phyloP scores from a whole-genome alignment of 2,888 invertebrate genomes.

The Apotomis capreana region DNA sequence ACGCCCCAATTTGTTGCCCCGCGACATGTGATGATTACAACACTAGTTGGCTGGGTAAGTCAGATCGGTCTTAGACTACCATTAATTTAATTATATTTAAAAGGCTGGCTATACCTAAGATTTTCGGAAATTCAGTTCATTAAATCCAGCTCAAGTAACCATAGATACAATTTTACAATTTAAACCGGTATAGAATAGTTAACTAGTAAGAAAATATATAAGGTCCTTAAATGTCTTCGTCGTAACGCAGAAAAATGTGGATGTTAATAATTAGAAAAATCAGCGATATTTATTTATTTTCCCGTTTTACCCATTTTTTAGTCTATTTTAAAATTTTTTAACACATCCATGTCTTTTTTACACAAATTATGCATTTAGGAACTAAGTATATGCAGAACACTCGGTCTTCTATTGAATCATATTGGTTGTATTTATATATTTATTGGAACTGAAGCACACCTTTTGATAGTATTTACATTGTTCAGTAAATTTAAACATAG shows the following conservation, averaged over 20 bases:
- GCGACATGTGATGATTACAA: neutral
- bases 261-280: constrained; percentile 5
- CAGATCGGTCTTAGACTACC: neutral
- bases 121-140: constrained; percentile 19
- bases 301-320: neutral
- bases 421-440: constrained; percentile 7
- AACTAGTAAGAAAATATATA: neutral
- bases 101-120: constrained; percentile 30
- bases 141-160: constrained; percentile 23
- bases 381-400: neutral
- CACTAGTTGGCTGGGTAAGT: neutral
- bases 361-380: neutral
- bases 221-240: constrained; percentile 17
- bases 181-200: constrained; percentile 10
- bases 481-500: constrained; percentile 1
- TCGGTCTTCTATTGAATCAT: neutral
- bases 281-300: neutral
- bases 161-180: constrained; percentile 7
- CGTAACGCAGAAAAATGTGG: constrained; percentile 8
- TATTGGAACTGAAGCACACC: constrained; percentile 17
- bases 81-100: constrained; percentile 22
- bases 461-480: constrained; percentile 30
- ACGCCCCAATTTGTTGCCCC: no score
- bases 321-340: neutral
- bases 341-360: neutral